These are phyloP conservation scores for Oscheius onirici DNA, from an alignment of 2,888 invertebrate species.

Conservation along the genomic window DNA sequence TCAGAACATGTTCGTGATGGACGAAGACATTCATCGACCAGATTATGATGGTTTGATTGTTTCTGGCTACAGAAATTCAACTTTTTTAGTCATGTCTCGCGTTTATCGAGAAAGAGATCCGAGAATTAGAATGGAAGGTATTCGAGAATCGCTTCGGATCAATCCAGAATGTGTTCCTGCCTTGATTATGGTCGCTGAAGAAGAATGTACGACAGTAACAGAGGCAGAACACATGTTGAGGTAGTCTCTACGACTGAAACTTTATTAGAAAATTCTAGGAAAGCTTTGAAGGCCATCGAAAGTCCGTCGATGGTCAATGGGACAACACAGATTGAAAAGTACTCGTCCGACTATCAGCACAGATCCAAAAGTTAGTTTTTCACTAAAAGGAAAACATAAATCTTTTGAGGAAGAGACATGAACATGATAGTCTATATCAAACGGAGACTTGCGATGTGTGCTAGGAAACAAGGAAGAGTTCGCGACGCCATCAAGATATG, in stretches of 20 bases:
- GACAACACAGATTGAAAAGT: constrained; percentile 17
- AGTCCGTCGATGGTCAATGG: constrained; percentile 77
- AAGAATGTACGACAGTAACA: constrained; percentile 89
- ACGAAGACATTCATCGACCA: constrained; percentile 85
- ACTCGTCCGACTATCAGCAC: constrained; percentile 28
- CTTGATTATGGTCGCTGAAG: constrained; percentile 92
- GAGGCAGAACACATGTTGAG: constrained; percentile 75
- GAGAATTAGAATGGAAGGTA: constrained; percentile 87
- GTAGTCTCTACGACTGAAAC: constrained; percentile 34
- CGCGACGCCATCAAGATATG: constrained; percentile 96
- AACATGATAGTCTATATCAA: constrained; percentile 93
- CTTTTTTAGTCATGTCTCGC: constrained; percentile 76
- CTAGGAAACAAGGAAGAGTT: constrained; percentile 88
- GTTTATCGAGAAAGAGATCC: constrained; percentile 96
- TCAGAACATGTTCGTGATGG: constrained; percentile 93
- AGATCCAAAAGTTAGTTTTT: constrained; percentile 24
- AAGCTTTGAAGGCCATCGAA: constrained; percentile 86
- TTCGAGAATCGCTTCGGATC: constrained; percentile 81
- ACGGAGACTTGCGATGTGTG: constrained; percentile 95
- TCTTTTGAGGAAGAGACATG: constrained; percentile 81
- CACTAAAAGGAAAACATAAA: constrained; percentile 7
- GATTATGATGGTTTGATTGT: constrained; percentile 82
- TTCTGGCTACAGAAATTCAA: not conserved
- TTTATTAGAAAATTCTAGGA: too few species aligned
- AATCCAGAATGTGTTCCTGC: constrained; percentile 84